Evolutionary conservation across 2,888 invertebrate species (phyloP).

Genomic region (Drosophila sordidapex): DNA sequence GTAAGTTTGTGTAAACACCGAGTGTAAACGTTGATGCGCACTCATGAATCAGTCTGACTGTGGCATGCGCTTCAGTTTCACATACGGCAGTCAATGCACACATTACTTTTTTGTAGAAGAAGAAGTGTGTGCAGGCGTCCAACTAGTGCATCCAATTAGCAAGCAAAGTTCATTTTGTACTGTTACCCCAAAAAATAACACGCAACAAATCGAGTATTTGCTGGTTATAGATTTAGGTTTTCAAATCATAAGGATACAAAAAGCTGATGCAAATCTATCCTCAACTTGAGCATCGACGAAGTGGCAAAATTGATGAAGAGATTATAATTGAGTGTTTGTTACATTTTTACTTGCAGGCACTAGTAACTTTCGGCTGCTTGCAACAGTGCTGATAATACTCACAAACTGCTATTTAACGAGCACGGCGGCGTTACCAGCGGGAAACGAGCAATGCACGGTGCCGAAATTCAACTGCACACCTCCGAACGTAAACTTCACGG

Average conservation of each 20-base stretch:
- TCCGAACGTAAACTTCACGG: neutral
- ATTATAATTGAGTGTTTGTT: neutral
- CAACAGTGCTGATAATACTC: slow-evolving; percentile 28
- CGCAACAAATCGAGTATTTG: neutral
- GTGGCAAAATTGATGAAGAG: neutral
- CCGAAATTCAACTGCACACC: neutral
- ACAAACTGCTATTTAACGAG: slow-evolving; percentile 3
- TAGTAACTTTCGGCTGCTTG: slow-evolving; percentile 14
- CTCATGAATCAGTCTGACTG: neutral
- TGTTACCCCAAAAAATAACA: too few species aligned
- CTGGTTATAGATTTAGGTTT: neutral
- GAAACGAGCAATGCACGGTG: neutral
- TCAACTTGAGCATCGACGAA: neutral
- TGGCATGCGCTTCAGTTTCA: neutral
- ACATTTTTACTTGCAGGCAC: slow-evolving; percentile 22
- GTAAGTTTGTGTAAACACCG: slow-evolving; percentile 24
- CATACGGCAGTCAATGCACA: too few species aligned
- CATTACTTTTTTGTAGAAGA: too few species aligned
- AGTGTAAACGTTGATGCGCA: too few species aligned
- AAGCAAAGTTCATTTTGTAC: neutral
- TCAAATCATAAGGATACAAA: too few species aligned
- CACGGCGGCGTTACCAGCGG: slow-evolving; percentile 44
- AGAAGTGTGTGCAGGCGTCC: too few species aligned
- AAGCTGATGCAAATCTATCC: too few species aligned
- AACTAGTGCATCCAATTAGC: neutral